Base-by-base conservation (phyloP, 2,888 invertebrate genomes). In the Micoletzkya japonica region DNA sequence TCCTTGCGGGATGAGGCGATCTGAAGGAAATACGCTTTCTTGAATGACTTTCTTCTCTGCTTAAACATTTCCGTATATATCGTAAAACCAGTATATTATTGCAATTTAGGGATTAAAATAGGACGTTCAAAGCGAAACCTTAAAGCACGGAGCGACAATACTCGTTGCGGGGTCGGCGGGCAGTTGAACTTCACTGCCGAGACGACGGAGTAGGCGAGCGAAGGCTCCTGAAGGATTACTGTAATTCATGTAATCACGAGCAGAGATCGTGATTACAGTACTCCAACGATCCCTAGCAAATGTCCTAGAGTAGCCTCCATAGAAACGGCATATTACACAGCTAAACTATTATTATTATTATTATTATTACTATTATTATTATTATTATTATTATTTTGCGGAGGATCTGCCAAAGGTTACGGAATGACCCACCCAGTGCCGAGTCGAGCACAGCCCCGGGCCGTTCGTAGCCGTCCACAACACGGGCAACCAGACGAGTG, bases 1-100 rank as follows among this genome's bases (percentile, higher is more conserved):
- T 79, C 79, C 56, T 77, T 74, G 7, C 79, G 59, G 4, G 79
- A 76, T 2, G 72, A 72, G 0, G 76, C 77, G 10, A 79, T 76
- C 69, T 77, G 73, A 36, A 64, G 17, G 14, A 30, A 59, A 7
- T 6, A 20, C 1, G 1, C 24, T 24, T 7, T 7, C n/a, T 2
- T n/a, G 10, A 20, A 20, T n/a, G 3, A 50, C 50, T n/a, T n/a
- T 24, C 20, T n/a, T 50, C 20, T 20, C 20, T 50, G 50, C n/a
- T n/a, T 20, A 20, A 6, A 1, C 54, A 17, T 2, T 28, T 54
- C 54, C 14, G 28, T 26, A 54, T 17, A 24, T 28, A 2, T 2
- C 30, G 28, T 30, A 54, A 54, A 26, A 54, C 10, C 14, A 14
- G 32, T 2, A 32, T 32, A 57, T 3, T 10, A 17, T 50, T 14